Base-by-base conservation (phyloP, 2,888 invertebrate species). In the Hemistola chrysoprasaria region DNA sequence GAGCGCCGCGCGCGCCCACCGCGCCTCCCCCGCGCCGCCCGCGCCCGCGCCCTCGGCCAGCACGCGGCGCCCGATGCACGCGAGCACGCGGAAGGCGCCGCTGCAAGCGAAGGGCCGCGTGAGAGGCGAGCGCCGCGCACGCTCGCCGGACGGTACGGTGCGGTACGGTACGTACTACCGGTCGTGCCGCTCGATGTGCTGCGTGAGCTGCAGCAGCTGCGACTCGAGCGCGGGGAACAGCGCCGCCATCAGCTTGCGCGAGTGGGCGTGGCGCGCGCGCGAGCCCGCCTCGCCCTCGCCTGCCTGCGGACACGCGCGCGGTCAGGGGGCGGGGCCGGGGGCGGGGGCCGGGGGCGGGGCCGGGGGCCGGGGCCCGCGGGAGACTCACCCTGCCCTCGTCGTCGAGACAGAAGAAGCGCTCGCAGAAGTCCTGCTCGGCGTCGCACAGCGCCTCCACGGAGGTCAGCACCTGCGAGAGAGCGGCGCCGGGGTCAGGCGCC, bases 361-460 rank as follows among this genome's bases (percentile, higher is more conserved):
- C n/a, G n/a, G n/a, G n/a, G n/a, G n/a, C 6, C 36, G 38, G 7
- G 5, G 6, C 11, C 2, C 24, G 4, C 10, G 3, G 10, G 21
- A 22, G 7, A 33, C 11, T 34, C 45, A 84, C 86, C 78, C 85
- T 86, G 0, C 66, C 55, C 30, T 86, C 86, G 4, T 69, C 90
- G 65, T 94, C 94, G 59, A 97, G 90, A 77, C 96, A 95, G 76
- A 99, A 97, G 87, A 98, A 99, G 47, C 93, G 91, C 8, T 95
- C 93, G 74, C 98, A 98, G 82, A 99, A 99, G 56, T 97, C 95
- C 83, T 98, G 98, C 77, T 99, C 99, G 11, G 96, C 95, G 53
- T 98, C 90, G 71, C 98, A 98, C 38, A 97, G 93, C 2, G 95
- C 95, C 72, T 98, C 97, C 50, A 98, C 90, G 69, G 97, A 94